Evolutionary conservation across 1,140 invertebrate species (phyloP), one percentile per base, ranked within the genome.

Genomic region (Drosophila miranda): DNA sequence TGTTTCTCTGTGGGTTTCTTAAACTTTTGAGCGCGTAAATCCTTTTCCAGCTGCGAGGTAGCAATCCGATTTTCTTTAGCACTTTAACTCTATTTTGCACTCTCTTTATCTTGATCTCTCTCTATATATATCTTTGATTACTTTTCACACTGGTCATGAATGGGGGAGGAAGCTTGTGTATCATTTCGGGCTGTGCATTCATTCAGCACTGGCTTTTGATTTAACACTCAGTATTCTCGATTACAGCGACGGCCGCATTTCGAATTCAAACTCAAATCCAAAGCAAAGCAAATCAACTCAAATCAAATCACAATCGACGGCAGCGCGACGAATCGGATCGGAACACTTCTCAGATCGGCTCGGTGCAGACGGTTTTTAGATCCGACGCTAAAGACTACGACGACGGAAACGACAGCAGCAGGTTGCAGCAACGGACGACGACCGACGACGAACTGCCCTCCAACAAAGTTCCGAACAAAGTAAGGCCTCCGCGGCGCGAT

Each of bases 391-490:
- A 52, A 60, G 34, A 68, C 61, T 70, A 75, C 77, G 63, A 46
- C 51, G 54, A 54, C 69, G 64, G 61, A 3, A 26, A 26, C 23
- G 23, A 54, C 69, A 56, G 61, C 52, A 50, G 34, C 26, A 23
- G 30, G 38, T 53, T 13, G 34, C 42, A 59, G 71, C 57, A 55
- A 59, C 61, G 43, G 44, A 38, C 62, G 62, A 58, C 78, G 76
- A 75, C 80, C 73, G 74, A 75, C 89, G 78, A 90, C 89, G 89
- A 91, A 91, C 90, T 90, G 90, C 89, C 81, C 89, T 90, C 90
- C 84, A 91, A 89, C 89, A 90, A 91, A 91, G 88, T 91, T 89
- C 90, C 89, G 91, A 88, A 91, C 90, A 91, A 91, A 77, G 81
- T 84, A 79, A 79, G 73, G 75, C 67, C 75, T 86, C 64, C 67